Evolutionary conservation across 2,797 vertebrate species (phyloP).

Genomic region (Melanotaenia pygmaea): DNA sequence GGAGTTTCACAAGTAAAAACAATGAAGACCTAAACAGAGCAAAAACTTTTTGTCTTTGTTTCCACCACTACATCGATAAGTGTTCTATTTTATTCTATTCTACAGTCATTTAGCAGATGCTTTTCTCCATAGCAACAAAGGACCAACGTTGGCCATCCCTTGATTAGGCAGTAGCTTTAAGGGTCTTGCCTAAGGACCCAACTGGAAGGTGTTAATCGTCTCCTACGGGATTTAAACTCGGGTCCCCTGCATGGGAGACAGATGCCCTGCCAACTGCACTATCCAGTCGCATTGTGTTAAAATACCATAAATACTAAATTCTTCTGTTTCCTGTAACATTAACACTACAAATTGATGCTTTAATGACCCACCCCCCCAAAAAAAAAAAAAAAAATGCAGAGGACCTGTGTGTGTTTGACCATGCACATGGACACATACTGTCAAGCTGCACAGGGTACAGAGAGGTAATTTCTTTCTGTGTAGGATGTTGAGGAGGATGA

Average conservation of each 20-base stretch:
- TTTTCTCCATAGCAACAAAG: no score
- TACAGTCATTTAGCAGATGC: no score
- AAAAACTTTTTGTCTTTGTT: neutral
- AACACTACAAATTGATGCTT: slow-evolving; percentile 24
- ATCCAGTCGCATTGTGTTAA: neutral
- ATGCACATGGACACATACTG: neutral
- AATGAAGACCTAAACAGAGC: neutral
- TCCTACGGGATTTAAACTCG: no score
- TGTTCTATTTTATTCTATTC: no score
- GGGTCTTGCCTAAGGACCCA: no score
- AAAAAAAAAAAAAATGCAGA: slow-evolving; percentile 1
- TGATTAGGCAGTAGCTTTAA: no score
- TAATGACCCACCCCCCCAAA: slow-evolving; percentile 1
- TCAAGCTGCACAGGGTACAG: neutral
- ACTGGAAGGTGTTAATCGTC: no score
- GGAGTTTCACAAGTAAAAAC: neutral
- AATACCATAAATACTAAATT: neutral
- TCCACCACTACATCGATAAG: neutral
- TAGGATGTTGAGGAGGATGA: slow-evolving; percentile 6
- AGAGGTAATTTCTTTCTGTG: slow-evolving; percentile 28
- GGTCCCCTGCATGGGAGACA: no score
- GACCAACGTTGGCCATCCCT: no score
- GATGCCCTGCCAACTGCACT: no score
- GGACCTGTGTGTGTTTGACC: neutral
- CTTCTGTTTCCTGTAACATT: slow-evolving; percentile 12